Conservation (phyloP, 2,888 invertebrate species). For the Drosophila anceps region DNA sequence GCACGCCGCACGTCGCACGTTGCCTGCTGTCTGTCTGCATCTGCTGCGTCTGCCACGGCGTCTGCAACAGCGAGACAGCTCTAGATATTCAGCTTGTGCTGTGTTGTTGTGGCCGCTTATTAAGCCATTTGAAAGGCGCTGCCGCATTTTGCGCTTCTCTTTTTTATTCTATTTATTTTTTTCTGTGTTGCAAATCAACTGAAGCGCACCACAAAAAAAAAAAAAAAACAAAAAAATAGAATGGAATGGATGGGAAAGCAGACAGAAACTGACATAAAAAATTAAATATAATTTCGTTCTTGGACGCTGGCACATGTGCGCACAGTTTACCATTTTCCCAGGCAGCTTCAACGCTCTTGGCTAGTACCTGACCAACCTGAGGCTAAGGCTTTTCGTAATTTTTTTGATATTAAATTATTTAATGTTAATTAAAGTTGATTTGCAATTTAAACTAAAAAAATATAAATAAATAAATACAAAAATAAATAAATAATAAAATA, state of each 20-base stretch:
- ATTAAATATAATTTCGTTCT: slow-evolving; percentile 46
- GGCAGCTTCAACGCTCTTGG: slow-evolving; percentile 27
- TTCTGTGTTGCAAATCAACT: slow-evolving; percentile 42
- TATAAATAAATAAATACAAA: background rate
- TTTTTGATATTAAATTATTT: background rate
- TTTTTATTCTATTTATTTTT: slow-evolving; percentile 3
- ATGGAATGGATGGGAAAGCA: background rate
- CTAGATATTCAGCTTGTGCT: slow-evolving; percentile 25
- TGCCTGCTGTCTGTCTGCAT: slow-evolving; percentile 55
- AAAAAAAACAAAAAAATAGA: background rate
- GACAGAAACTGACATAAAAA: slow-evolving; percentile 26
- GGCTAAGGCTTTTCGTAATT: too few relatives aligned
- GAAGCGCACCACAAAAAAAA: slow-evolving; percentile 15
- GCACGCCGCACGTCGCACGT: slow-evolving; percentile 33
- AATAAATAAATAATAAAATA: background rate
- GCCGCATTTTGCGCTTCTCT: slow-evolving; percentile 42
- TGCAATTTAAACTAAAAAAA: background rate
- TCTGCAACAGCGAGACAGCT: slow-evolving; percentile 63
- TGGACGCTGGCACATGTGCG: slow-evolving; percentile 46
- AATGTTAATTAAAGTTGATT: background rate
- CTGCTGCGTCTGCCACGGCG: slow-evolving; percentile 75
- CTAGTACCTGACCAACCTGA: background rate
- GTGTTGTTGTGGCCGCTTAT: slow-evolving; percentile 57
- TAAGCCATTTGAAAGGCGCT: slow-evolving; percentile 69
- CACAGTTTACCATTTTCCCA: slow-evolving; percentile 44